Evolutionary conservation across 2,797 vertebrate genomes (phyloP).

Genomic region (Lagorchestes hirsutus): DNA sequence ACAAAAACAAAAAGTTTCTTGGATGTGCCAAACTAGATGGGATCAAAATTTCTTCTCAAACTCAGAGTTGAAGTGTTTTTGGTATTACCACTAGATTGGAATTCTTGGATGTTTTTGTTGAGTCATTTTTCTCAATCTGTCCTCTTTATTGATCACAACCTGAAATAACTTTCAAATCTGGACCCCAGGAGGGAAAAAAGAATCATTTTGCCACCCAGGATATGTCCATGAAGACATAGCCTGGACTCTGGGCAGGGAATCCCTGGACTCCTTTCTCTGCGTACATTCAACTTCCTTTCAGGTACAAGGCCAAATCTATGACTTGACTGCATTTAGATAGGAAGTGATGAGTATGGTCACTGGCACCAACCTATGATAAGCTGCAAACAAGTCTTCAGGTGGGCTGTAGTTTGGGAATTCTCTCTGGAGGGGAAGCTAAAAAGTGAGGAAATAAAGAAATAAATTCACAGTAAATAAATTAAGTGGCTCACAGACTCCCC

Average conservation of each 20-base stretch:
- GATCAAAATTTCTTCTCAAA: background rate
- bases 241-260: slow-evolving; percentile 26
- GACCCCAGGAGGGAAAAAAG: background rate
- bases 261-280: background rate
- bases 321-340: background rate
- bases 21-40: background rate
- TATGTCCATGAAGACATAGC: slow-evolving; percentile 3
- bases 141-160: slow-evolving; percentile 18
- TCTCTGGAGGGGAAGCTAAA: background rate
- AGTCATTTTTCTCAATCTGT: slow-evolving; percentile 30
- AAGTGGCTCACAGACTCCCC: slow-evolving; percentile 10
- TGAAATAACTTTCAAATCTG: slow-evolving; percentile 25
- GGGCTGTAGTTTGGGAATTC: background rate
- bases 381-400: slow-evolving; percentile 17
- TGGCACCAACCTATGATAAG: background rate
- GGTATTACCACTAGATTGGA: background rate
- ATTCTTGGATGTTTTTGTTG: background rate
- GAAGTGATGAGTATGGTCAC: background rate
- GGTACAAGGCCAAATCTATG: background rate
- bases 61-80: background rate
- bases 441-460: background rate
- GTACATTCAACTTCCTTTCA: background rate
- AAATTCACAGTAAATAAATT: background rate
- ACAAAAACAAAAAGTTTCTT: background rate
- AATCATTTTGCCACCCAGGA: background rate